Percentiles rank a stretch among this genome's conserved stretches.
These are phyloP conservation scores for Neoitamus cyanurus DNA, from an alignment of 2,888 invertebrate genomes.

Conservation along the genomic window DNA sequence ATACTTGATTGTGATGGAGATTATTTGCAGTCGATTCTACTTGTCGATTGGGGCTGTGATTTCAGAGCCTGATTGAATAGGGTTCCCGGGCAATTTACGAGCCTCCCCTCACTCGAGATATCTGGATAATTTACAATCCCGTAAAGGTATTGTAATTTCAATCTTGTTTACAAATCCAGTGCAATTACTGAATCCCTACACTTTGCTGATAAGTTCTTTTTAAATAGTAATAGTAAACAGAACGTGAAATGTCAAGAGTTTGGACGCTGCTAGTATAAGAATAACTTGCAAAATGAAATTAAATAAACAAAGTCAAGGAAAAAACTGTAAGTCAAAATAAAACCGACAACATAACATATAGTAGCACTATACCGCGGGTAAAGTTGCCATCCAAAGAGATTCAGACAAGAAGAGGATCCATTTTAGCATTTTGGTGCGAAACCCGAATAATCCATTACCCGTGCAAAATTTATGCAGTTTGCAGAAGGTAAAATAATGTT, in stretches of 20 bases:
- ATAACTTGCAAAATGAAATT: no score
- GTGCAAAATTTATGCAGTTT: neutral
- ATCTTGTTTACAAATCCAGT: neutral
- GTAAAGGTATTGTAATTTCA: neutral
- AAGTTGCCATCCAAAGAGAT: no score
- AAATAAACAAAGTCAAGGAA: no score
- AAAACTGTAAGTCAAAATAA: no score
- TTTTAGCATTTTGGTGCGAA: neutral
- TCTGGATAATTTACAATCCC: neutral
- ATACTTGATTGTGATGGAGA: neutral
- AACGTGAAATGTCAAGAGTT: no score
- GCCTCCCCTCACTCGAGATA: neutral
- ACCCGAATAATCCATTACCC: neutral
- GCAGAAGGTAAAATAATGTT: neutral
- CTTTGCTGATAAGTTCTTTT: no score
- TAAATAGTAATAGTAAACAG: no score
- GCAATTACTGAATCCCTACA: neutral
- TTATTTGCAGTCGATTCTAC: neutral
- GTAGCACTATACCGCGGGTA: no score
- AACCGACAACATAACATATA: no score
- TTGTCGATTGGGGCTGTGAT: neutral
- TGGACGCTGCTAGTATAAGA: no score
- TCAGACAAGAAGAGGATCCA: no score
- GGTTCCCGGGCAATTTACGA: neutral
- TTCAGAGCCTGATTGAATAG: neutral